Conservation (phyloP, 2,797 vertebrate species). For the Mionectes olivaceus region DNA sequence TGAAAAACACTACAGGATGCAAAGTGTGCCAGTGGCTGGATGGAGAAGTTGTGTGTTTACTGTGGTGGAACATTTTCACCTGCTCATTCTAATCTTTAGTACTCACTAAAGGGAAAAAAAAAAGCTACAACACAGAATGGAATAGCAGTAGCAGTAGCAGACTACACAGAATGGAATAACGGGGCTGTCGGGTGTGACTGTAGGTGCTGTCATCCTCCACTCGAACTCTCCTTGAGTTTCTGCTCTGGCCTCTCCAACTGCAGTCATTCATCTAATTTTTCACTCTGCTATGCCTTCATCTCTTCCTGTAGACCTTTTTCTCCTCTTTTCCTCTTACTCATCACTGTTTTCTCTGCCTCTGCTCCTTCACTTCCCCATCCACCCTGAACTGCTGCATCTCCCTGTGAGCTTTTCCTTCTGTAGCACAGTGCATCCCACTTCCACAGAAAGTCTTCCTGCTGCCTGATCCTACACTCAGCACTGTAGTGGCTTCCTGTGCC, state of each 20-base stretch:
- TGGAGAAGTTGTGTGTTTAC: rapidly evolving
- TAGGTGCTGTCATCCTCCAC: not conserved
- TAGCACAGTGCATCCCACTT: not conserved
- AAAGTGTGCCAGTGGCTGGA: not conserved
- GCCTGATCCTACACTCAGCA: not conserved
- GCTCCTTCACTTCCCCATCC: not conserved
- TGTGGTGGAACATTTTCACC: not conserved
- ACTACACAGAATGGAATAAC: not conserved
- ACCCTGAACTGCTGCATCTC: rapidly evolving
- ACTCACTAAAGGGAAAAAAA: not conserved
- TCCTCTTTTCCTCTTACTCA: not conserved
- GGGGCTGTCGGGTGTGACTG: not conserved
- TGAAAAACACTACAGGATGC: not conserved
- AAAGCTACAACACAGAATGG: not conserved
- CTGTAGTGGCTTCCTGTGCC: not conserved
- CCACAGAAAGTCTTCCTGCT: not conserved
- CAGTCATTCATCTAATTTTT: not conserved
- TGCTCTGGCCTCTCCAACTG: not conserved
- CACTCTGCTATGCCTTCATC: not conserved
- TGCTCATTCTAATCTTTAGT: not conserved
- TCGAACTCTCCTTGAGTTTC: not conserved
- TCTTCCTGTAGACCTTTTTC: not conserved
- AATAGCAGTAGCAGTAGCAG: not conserved
- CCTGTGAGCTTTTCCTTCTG: not conserved
- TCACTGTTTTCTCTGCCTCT: not conserved